Base-by-base conservation (phyloP, 2,113 vertebrate genomes). In the Zosterops pallidus region DNA sequence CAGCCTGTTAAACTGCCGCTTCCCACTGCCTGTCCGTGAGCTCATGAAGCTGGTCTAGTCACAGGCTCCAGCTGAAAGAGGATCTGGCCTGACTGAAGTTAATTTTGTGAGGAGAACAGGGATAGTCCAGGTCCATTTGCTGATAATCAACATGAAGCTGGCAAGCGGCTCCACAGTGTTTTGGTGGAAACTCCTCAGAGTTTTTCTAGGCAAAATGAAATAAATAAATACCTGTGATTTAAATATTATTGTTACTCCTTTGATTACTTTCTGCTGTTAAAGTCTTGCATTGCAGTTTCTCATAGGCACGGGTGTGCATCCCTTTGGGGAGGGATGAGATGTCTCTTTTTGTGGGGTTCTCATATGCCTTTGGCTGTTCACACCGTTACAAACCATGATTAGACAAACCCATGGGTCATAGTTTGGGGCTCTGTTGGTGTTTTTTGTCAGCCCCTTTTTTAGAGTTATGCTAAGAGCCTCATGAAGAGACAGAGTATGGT, bases 331-430 rank as follows among this genome's bases (percentile, higher is more conserved):
- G 14, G 24, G 26, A 20, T 49, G 85, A 68, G 49, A 10, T 3
- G 5, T 28, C 31, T 28, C 33, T 56, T 59, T 53, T 9, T 1
- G 0, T 33, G 24, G 62, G 10, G 6, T 28, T 85, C 29, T 88
- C 5, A 2, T 24, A 5, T 0, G 0, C n/a, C 42, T 67, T 49
- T 46, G 68, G 24, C 53, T 41, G 39, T 35, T 56, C 59, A 25
- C 3, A 4, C 50, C 0, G 0, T 69, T 18, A 22, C 9, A 56
- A 44, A 42, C 18, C n/a, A 25, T 26, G 65, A 25, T 23, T 39
- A 57, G 46, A 33, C 2, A 6, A 69, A 83, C 50, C 26, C 2
- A 0, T 9, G 26, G 33, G 16, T n/a, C 0, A 0, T 14, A 28
- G 55, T 37, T 83, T 76, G 3, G 5, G 44, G 15, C 24, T 89